phyloP scores from a whole-genome alignment of 2,113 vertebrate genomes.

The Entelurus aequoreus region DNA sequence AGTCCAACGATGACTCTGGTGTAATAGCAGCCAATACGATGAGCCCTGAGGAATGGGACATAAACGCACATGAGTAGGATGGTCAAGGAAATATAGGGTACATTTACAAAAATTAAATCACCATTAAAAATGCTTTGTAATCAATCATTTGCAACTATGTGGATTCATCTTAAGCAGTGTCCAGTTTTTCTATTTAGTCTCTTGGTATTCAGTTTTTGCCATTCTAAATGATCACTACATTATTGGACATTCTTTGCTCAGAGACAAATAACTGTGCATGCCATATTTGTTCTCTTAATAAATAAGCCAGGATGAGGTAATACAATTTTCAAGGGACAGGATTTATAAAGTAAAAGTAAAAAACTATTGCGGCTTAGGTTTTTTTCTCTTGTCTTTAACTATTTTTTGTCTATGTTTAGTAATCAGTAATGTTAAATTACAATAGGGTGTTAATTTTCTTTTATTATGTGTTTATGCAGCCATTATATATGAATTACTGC shows the following conservation, averaged over 20 bases:
- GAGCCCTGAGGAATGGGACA: slow-evolving; percentile 77
- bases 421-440: background rate
- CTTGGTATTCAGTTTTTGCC: background rate
- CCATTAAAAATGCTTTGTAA: background rate
- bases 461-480: background rate
- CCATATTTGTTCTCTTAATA: slow-evolving; percentile 3
- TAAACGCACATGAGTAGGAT: slow-evolving; percentile 45
- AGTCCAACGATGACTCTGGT: slow-evolving; percentile 95
- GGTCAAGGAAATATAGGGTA: slow-evolving; percentile 16
- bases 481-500: background rate
- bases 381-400: slow-evolving; percentile 3
- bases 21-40: slow-evolving; percentile 98
- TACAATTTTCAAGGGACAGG: background rate
- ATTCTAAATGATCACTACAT: slow-evolving; percentile 4
- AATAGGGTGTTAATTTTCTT: background rate
- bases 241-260: slow-evolving; percentile 1
- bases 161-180: slow-evolving; percentile 5
- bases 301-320: slow-evolving; percentile 3
- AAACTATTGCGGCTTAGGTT: background rate
- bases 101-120: too few relatives aligned
- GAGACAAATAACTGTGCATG: slow-evolving; percentile 3
- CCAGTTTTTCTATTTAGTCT: background rate
- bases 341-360: background rate
- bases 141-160: slow-evolving; percentile 5
- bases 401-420: background rate